Percentiles rank a stretch among this genome's conserved stretches.
These are phyloP conservation scores for Dinocampus coccinellae DNA, from an alignment of 2,888 invertebrate species.

Conservation along the genomic window DNA sequence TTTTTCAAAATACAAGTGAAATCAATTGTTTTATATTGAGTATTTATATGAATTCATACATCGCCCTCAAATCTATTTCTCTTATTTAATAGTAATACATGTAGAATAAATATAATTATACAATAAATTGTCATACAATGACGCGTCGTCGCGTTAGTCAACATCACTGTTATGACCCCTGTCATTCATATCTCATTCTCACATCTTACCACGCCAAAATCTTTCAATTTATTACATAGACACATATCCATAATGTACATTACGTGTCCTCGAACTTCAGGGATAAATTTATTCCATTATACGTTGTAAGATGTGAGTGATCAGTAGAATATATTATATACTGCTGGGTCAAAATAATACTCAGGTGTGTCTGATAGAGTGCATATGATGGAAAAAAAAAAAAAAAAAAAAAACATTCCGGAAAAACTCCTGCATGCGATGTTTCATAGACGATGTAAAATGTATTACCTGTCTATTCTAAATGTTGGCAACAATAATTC, in stretches of 20 bases:
- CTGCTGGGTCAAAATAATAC: background rate
- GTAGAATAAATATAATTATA: background rate
- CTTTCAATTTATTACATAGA: background rate
- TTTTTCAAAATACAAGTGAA: background rate
- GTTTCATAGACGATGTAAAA: constrained; percentile 16
- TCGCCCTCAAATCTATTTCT: background rate
- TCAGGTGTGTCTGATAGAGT: background rate
- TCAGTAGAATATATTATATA: too few relatives aligned
- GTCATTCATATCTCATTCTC: constrained; percentile 18
- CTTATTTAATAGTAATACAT: background rate
- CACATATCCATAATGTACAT: background rate
- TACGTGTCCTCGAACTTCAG: background rate
- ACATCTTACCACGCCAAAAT: background rate
- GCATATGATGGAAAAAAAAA: background rate
- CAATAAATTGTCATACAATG: constrained; percentile 11
- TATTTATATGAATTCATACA: background rate
- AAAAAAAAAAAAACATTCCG: too few relatives aligned
- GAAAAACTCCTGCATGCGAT: background rate
- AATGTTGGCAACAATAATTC: constrained; percentile 45
- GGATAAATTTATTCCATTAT: background rate
- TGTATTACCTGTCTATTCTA: constrained; percentile 43
- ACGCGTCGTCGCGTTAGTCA: constrained; percentile 2
- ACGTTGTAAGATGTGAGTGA: too few relatives aligned
- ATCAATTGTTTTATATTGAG: background rate
- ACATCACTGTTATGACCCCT: constrained; percentile 15